Conservation (phyloP, 2,888 invertebrate genomes). For the Andrena fulva region DNA sequence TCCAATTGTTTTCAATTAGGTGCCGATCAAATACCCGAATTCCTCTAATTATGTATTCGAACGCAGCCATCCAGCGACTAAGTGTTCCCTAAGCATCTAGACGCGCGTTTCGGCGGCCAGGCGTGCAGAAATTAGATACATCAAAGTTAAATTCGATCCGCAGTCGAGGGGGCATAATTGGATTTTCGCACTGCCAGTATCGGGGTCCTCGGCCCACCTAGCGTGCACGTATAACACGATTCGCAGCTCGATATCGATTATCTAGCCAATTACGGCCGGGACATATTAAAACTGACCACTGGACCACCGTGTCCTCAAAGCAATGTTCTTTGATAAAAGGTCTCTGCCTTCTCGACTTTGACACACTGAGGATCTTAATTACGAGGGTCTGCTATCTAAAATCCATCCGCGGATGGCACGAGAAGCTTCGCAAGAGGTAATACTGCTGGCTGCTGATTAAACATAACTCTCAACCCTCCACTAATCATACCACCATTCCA, state of each 20-base stretch:
- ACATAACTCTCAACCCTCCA: no score
- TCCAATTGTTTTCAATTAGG: no score
- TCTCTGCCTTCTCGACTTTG: neutral
- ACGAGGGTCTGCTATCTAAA: neutral
- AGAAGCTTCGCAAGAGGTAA: neutral
- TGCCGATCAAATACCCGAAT: no score
- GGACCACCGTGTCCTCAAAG: neutral
- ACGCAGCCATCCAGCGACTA: no score
- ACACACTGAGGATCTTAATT: neutral
- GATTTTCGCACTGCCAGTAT: neutral
- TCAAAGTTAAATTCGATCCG: constrained; percentile 6
- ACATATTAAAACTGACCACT: neutral
- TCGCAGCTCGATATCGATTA: constrained; percentile 7
- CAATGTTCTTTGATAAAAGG: neutral
- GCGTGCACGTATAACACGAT: neutral
- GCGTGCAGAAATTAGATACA: neutral
- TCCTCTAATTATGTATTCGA: no score
- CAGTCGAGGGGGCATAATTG: constrained; percentile 4
- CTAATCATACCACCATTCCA: no score
- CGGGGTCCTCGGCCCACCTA: neutral
- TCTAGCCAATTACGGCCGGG: neutral
- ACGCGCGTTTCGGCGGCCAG: neutral
- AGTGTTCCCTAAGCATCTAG: no score
- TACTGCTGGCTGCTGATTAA: no score
- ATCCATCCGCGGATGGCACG: neutral